Evolutionary conservation across 2,797 vertebrate genomes (phyloP), one percentile per base, ranked within the genome.

Genomic region (Eptatretus atami): DNA sequence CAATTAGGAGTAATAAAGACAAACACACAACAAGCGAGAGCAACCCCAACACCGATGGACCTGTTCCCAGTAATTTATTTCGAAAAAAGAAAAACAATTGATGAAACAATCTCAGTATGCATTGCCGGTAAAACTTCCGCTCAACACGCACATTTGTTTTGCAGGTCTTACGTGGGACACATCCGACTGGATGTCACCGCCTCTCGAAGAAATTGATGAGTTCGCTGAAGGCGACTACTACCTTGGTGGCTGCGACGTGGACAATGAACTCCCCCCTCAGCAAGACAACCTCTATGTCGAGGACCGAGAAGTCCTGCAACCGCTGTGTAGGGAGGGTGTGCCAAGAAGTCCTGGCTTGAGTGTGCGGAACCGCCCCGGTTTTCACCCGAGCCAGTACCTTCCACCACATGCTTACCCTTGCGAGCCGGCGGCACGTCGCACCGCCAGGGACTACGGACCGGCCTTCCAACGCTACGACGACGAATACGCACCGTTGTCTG

Each of bases 151-250:
- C 31, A 44, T 61, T 31, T 53, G 52, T 53, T 15, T 8, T 53
- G 53, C 71, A 98, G 92, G 85, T 74, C 96, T 96, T 74, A 90
- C 96, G 78, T 98, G 92, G 92, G 92, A 98, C 78, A 98, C 92
- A 63, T 98, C 92, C 72, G 92, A 98, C 71, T 98, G 92, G 92
- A 95, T 98, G 92, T 90, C 92, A 63, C 82, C 77, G 74, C 87
- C 92, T 71, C 77, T 98, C 77, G 88, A 88, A 72, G 92, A 84
- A 77, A 98, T 98, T 74, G 82, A 98, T 71, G 92, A 98, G 73
- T 95, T 92, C 77, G 80, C 76, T 0, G 92, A 98, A 69, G 86
- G 86, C 24, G 92, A 98, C 80, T 98, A 98, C 72, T 98, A 96
- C 66, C 82, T 88, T 9, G 85, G 92, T 3, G 92, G 92, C 67